phyloP scores from a whole-genome alignment of 30 jellyfish, hydroid and myxozoan species.

The Chrysaora quinquecirrha region DNA sequence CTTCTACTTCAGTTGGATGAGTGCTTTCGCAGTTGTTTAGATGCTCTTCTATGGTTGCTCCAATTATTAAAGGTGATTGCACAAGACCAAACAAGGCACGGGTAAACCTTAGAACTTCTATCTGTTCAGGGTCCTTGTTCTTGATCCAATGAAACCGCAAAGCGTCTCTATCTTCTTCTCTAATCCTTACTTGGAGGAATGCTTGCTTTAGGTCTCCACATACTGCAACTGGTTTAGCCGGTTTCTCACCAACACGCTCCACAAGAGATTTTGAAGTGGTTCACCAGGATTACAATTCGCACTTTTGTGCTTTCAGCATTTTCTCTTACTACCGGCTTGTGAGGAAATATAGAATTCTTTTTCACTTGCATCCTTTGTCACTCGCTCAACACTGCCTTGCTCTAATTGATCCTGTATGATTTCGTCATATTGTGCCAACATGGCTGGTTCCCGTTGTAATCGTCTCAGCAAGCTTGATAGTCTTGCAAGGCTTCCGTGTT shows the following conservation, averaged over 20 bases:
- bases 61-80: background rate
- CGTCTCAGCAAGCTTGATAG: background rate
- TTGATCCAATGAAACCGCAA: background rate
- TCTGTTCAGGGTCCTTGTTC: background rate
- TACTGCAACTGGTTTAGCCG: background rate
- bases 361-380: background rate
- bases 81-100: background rate
- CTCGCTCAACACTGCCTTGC: background rate
- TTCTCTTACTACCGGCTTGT: background rate
- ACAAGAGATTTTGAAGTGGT: background rate
- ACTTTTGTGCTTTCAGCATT: background rate
- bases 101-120: background rate
- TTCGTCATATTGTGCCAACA: background rate
- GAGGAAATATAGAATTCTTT: background rate
- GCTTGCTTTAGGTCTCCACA: background rate
- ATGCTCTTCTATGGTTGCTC: background rate
- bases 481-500: background rate
- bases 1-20: background rate
- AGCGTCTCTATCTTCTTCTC: background rate
- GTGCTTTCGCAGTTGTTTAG: background rate
- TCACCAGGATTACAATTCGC: background rate
- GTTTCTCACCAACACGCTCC: background rate
- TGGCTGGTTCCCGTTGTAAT: background rate
- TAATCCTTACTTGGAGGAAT: background rate
- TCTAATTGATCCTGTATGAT: background rate